Percentiles rank a stretch among this genome's conserved stretches.
These are phyloP conservation scores for Stenotaenia linearis DNA, from an alignment of 2,888 invertebrate species.

Conservation along the genomic window DNA sequence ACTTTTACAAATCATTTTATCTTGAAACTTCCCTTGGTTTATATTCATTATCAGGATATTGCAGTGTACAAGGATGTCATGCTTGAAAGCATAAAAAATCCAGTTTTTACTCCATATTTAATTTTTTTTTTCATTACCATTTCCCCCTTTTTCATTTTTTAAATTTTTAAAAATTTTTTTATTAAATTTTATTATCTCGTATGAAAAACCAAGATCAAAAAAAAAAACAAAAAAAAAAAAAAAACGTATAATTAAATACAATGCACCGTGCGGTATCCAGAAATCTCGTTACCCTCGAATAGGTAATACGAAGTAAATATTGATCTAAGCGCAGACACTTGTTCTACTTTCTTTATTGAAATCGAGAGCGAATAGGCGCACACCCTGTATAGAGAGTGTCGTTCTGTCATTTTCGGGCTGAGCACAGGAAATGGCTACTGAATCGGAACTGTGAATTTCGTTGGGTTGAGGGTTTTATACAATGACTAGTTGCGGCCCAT, in stretches of 20 bases:
- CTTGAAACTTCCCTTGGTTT: neutral
- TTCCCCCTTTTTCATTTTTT: no score
- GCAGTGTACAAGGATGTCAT: constrained; percentile 4
- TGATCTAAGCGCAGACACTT: neutral
- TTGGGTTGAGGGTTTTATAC: neutral
- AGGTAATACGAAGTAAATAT: neutral
- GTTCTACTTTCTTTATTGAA: neutral
- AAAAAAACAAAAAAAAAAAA: neutral
- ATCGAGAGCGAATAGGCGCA: neutral
- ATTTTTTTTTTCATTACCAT: neutral
- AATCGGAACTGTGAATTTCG: neutral
- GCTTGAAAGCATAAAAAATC: neutral
- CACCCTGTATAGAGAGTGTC: neutral
- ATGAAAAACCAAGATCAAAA: no score
- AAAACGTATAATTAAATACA: neutral
- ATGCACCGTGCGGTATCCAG: no score
- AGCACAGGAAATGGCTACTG: constrained; percentile 12
- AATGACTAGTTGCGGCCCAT: neutral
- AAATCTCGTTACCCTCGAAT: neutral
- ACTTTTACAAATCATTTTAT: neutral
- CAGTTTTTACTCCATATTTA: neutral
- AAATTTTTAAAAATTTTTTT: no score
- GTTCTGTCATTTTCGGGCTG: neutral
- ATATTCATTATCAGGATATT: constrained; percentile 10
- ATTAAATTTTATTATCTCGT: no score